Conservation (phyloP, 2,888 invertebrate genomes). For the Pristionchus fissidentatus region DNA sequence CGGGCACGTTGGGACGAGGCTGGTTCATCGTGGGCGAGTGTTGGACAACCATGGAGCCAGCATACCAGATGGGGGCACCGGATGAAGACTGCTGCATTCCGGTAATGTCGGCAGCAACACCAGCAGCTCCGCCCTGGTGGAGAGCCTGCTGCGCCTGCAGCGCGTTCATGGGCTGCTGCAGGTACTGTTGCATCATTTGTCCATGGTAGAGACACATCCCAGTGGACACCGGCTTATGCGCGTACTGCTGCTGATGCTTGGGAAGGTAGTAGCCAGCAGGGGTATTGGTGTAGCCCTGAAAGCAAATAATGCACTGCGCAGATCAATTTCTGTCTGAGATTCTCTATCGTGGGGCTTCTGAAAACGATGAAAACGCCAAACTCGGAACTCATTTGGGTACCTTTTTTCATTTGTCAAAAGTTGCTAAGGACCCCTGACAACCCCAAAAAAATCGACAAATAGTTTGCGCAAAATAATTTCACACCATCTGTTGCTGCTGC, state of each 20-base stretch:
- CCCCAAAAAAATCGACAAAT: no score
- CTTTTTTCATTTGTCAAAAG: no score
- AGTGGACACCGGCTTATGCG: neutral
- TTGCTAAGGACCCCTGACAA: no score
- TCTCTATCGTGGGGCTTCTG: no score
- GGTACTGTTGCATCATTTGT: neutral
- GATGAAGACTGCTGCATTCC: neutral
- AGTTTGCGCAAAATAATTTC: neutral
- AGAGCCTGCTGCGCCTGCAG: slow-evolving; percentile 2
- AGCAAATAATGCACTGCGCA: no score
- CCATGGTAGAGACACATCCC: neutral
- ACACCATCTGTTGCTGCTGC: neutral
- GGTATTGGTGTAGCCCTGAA: neutral
- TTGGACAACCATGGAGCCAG: no score
- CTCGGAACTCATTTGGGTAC: no score
- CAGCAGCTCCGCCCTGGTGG: neutral
- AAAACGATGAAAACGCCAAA: no score
- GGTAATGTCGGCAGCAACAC: neutral
- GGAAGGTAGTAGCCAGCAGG: neutral
- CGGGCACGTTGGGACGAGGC: neutral
- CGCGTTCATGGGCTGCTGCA: neutral
- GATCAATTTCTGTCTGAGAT: neutral
- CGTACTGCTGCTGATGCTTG: neutral
- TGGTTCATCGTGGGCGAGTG: neutral
- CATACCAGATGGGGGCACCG: neutral